Conservation (phyloP, 2,113 vertebrate genomes). For the Hemibagrus wyckioides region DNA sequence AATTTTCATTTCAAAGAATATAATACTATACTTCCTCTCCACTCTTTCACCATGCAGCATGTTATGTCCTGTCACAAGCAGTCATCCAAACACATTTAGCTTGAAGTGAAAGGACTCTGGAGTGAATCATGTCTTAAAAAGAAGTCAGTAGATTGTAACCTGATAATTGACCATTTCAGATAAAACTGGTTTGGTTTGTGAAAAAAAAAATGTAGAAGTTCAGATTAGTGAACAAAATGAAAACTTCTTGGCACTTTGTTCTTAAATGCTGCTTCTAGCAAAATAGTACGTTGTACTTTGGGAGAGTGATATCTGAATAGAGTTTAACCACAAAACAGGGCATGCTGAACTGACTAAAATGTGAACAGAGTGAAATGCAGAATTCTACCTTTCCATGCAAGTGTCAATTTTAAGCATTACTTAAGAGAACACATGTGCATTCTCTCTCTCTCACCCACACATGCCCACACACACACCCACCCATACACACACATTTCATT, state of each 20-base stretch:
- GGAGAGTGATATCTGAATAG: neutral
- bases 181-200: neutral
- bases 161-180: neutral
- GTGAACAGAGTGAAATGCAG: neutral
- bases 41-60: neutral
- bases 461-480: too few species aligned
- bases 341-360: neutral
- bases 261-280: too few species aligned
- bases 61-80: neutral
- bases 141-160: neutral
- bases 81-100: neutral
- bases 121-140: neutral
- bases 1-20: neutral
- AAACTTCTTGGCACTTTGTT: neutral
- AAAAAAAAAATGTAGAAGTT: neutral
- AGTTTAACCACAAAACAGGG: neutral
- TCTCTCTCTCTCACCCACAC: neutral
- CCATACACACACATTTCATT: neutral
- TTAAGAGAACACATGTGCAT: neutral
- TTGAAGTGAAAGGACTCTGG: neutral
- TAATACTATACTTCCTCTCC: neutral
- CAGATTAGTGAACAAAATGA: neutral
- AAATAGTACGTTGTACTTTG: neutral
- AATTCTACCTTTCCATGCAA: slow-evolving; percentile 2
- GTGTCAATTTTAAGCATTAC: neutral